A percentile compares a stretch with the other conserved stretches of the same genome.
These are phyloP conservation scores for Ceratitis capitata DNA, from an alignment of 1,140 invertebrate species.

Conservation along the genomic window DNA sequence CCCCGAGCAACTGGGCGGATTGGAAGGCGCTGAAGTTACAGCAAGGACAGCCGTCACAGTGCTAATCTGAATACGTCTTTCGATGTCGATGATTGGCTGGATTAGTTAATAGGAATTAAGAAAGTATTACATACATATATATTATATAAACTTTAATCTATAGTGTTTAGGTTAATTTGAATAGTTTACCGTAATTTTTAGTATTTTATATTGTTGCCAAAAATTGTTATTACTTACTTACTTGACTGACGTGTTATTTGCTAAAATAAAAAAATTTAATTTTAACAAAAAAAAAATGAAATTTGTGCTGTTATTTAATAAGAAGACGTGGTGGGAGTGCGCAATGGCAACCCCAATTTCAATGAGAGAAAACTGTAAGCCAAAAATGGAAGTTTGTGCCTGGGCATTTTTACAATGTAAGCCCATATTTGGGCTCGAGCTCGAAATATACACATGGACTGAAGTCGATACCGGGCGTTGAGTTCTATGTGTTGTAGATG, in stretches of 20 bases:
- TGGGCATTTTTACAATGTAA: too few species aligned
- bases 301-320: neutral
- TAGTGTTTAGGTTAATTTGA: neutral
- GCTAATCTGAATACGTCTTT: constrained; percentile 68
- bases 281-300: neutral
- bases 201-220: neutral
- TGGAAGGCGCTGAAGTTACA: constrained; percentile 66
- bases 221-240: constrained; percentile 32
- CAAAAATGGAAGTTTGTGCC: too few species aligned
- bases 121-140: too few species aligned
- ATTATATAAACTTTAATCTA: neutral
- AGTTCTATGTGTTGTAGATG: too few species aligned
- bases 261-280: neutral
- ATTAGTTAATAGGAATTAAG: constrained; percentile 53
- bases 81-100: constrained; percentile 79
- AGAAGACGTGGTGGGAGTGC: too few species aligned
- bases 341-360: too few species aligned
- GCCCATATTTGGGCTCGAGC: too few species aligned
- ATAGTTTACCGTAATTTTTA: neutral
- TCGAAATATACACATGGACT: too few species aligned
- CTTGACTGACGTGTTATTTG: neutral
- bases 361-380: too few species aligned
- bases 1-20: constrained; percentile 48
- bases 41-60: neutral
- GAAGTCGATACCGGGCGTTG: too few species aligned